Evolutionary conservation across 2,113 vertebrate species (phyloP), one percentile per base, ranked within the genome.

Genomic region (Arothron firmamentum): DNA sequence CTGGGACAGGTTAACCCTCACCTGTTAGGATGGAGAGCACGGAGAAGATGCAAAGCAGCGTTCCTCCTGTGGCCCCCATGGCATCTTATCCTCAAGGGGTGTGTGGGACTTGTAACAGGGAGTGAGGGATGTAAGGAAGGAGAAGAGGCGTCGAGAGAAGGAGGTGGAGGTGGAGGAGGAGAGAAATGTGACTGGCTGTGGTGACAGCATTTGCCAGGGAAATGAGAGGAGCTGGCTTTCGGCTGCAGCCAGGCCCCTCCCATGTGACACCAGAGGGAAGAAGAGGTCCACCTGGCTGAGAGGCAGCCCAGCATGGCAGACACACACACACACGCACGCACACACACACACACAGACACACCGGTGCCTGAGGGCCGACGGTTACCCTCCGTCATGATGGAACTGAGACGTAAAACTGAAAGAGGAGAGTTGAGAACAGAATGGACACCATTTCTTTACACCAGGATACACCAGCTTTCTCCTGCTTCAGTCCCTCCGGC

Each of bases 201-300:
- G 85, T 81, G 75, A 86, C 78, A 85, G 55, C 67, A 90, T 90
- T 90, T 90, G 87, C 77, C 74, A 84, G 87, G 84, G 85, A 90
- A 90, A 90, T 90, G 68, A 89, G 86, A 78, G 56, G 79, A 83
- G 72, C 74, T 75, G 42, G 70, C 59, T 74, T 76, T 57, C 31
- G 56, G 53, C 75, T 72, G 60, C 74, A 17, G 48, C 65, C 34
- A 75, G 74, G 84, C 88, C 67, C 86, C 89, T 78, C 89, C 91
- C 89, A 80, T 56, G 31, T 84, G 84, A 85, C 84, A 83, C 74
- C 62, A 52, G 70, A 88, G 56, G 67, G 67, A 85, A 69, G 75
- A 80, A 78, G 79, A 81, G 65, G 75, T 82, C 79, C 83, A 90
- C 88, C 87, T 88, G 87, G 79, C 61, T 75, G 48, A 77, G 67